Percentiles rank a stretch among this genome's conserved stretches.
Evolutionary conservation across 53 echinoderm and acorn worm species (phyloP).

Genomic region (Astropecten irregularis): DNA sequence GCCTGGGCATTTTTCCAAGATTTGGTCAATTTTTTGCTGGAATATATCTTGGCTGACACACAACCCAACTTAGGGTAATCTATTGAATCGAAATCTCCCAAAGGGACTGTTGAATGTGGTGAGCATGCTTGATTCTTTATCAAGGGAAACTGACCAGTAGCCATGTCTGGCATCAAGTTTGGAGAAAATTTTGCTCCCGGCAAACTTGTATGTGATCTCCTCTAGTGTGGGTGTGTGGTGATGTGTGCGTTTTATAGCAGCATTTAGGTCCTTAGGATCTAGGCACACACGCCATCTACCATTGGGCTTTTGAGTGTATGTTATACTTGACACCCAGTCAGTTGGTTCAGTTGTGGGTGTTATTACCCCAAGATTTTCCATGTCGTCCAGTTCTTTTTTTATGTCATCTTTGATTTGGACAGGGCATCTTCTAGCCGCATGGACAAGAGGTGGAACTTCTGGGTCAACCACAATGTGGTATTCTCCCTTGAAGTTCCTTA

Average conservation of each 20-base stretch:
- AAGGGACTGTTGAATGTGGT: constrained; percentile 80
- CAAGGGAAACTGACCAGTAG: constrained; percentile 71
- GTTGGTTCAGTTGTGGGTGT: constrained; percentile 52
- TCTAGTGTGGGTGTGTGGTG: constrained; percentile 69
- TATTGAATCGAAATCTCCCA: constrained; percentile 64
- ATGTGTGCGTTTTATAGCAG: constrained; percentile 62
- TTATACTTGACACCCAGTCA: constrained; percentile 67
- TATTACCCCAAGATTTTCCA: constrained; percentile 53
- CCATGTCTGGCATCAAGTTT: constrained; percentile 78
- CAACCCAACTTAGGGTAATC: constrained; percentile 72
- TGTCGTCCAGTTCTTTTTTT: constrained; percentile 69
- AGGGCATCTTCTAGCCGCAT: constrained; percentile 63
- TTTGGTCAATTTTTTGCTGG: background rate
- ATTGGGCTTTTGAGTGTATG: constrained; percentile 40
- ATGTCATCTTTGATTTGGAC: constrained; percentile 61
- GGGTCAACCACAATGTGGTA: constrained; percentile 51
- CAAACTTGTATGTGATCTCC: constrained; percentile 63
- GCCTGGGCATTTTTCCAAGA: constrained; percentile 8
- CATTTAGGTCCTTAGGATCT: constrained; percentile 76
- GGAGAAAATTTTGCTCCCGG: constrained; percentile 45
- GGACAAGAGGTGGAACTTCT: constrained; percentile 51
- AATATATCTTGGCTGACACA: constrained; percentile 17
- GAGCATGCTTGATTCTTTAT: constrained; percentile 47
- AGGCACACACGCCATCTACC: constrained; percentile 62
- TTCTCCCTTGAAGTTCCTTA: constrained; percentile 54